Percentiles rank a stretch among this genome's conserved stretches.
Evolutionary conservation across 2,113 vertebrate genomes (phyloP).

Genomic region (Thunnus maccoyii): DNA sequence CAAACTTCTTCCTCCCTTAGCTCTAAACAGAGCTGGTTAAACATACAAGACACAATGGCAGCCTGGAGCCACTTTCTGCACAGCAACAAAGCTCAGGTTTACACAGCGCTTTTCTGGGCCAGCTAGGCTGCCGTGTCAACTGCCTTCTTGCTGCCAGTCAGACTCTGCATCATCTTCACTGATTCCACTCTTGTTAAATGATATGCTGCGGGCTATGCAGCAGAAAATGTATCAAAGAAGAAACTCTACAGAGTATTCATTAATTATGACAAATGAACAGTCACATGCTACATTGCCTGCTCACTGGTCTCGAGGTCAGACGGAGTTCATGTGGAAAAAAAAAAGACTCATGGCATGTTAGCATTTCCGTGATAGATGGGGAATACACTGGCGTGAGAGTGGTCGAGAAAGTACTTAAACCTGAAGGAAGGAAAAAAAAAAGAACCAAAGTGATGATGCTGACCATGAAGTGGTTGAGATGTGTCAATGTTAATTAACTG

Average conservation of each 20-base stretch:
- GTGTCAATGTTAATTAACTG: conserved; percentile 7
- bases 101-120: conserved; percentile 57
- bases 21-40: conserved; percentile 61
- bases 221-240: conserved; percentile 49
- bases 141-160: conserved; percentile 68
- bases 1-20: conserved; percentile 22
- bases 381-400: conserved; percentile 43
- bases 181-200: conserved; percentile 53
- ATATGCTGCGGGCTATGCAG: conserved; percentile 44
- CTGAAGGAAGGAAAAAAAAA: background rate
- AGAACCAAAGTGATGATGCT: conserved; percentile 41
- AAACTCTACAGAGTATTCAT: conserved; percentile 38
- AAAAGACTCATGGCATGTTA: conserved; percentile 43
- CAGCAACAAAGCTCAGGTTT: conserved; percentile 60
- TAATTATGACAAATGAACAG: conserved; percentile 69
- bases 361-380: conserved; percentile 60
- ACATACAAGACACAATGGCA: conserved; percentile 58
- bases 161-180: conserved; percentile 57
- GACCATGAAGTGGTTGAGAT: conserved; percentile 49
- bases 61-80: conserved; percentile 67
- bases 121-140: conserved; percentile 65
- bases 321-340: conserved; percentile 54
- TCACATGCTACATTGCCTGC: conserved; percentile 54
- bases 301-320: conserved; percentile 50
- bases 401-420: conserved; percentile 26